Evolutionary conservation across 2,888 invertebrate genomes (phyloP).

Genomic region (Trissoscelio sp.): DNA sequence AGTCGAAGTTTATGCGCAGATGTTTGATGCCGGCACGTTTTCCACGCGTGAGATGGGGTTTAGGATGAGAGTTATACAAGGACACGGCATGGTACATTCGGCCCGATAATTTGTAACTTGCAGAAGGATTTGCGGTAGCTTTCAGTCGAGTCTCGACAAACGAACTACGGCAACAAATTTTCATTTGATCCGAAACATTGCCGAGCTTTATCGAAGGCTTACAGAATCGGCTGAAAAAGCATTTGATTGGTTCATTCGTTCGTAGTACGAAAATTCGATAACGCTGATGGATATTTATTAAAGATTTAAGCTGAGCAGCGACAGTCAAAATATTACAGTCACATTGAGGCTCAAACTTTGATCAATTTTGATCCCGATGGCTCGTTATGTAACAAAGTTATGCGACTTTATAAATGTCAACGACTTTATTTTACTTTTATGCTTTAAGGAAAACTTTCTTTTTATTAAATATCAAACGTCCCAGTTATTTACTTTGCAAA

Average conservation of each 20-base stretch:
- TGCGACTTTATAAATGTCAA: slow-evolving; percentile 1
- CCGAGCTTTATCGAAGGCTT: slow-evolving; percentile 43
- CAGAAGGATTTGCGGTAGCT: slow-evolving; percentile 61
- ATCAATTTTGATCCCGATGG: slow-evolving; percentile 1
- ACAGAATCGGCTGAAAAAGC: slow-evolving; percentile 27
- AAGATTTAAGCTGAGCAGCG: background rate
- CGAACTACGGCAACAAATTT: slow-evolving; percentile 56
- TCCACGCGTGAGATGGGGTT: slow-evolving; percentile 44
- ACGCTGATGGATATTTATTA: slow-evolving; percentile 39
- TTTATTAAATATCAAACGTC: background rate
- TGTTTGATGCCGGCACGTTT: slow-evolving; percentile 49
- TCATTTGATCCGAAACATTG: slow-evolving; percentile 57
- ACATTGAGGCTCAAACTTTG: background rate
- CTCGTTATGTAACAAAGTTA: slow-evolving; percentile 4
- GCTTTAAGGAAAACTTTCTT: background rate
- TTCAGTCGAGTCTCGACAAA: slow-evolving; percentile 43
- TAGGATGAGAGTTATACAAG: slow-evolving; percentile 35
- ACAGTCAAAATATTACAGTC: slow-evolving; percentile 7
- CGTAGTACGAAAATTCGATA: slow-evolving; percentile 19
- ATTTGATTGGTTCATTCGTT: slow-evolving; percentile 43
- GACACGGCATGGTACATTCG: slow-evolving; percentile 29
- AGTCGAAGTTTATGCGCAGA: slow-evolving; percentile 53
- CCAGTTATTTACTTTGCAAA: background rate
- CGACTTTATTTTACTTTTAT: background rate
- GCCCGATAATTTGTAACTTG: slow-evolving; percentile 53